phyloP scores from a whole-genome alignment of 2,888 invertebrate genomes.

The Caenorhabditis sinica region DNA sequence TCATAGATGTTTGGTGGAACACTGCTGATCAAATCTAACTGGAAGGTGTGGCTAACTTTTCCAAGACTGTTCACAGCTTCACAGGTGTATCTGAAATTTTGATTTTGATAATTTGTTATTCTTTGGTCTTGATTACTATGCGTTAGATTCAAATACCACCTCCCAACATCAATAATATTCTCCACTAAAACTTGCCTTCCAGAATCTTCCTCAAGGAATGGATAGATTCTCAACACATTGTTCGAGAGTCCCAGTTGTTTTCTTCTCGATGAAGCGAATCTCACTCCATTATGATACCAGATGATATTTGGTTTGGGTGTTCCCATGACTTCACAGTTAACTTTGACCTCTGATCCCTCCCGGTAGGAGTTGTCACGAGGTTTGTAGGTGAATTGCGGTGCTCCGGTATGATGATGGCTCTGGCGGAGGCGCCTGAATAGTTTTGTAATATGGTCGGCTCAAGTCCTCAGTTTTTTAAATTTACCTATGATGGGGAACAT shows the following conservation, averaged over 20 bases:
- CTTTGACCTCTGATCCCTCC: conserved; percentile 70
- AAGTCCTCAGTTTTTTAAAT: too few species aligned
- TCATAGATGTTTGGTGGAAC: conserved; percentile 78
- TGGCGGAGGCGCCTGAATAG: conserved; percentile 42
- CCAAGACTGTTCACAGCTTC: conserved; percentile 83
- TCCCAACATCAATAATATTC: too few species aligned
- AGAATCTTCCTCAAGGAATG: conserved; percentile 81
- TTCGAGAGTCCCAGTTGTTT: conserved; percentile 72
- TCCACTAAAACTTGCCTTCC: conserved; percentile 68
- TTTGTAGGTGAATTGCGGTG: conserved; percentile 69
- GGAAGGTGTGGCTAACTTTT: conserved; percentile 66
- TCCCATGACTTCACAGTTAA: conserved; percentile 73
- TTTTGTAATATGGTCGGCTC: not conserved
- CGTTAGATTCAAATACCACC: too few species aligned
- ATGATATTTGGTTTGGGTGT: conserved; percentile 66
- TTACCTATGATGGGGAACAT: conserved; percentile 53
- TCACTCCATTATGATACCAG: conserved; percentile 68
- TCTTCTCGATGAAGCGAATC: conserved; percentile 76
- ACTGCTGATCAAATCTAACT: conserved; percentile 70
- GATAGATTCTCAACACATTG: conserved; percentile 81
- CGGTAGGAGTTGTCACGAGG: conserved; percentile 68
- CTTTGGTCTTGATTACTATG: too few species aligned
- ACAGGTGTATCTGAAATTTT: conserved; percentile 84
- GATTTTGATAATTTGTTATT: too few species aligned
- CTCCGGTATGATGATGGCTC: conserved; percentile 23